Evolutionary conservation across 2,888 invertebrate species (phyloP), one percentile per base, ranked within the genome.

Genomic region (Ryuthela nishihirai): DNA sequence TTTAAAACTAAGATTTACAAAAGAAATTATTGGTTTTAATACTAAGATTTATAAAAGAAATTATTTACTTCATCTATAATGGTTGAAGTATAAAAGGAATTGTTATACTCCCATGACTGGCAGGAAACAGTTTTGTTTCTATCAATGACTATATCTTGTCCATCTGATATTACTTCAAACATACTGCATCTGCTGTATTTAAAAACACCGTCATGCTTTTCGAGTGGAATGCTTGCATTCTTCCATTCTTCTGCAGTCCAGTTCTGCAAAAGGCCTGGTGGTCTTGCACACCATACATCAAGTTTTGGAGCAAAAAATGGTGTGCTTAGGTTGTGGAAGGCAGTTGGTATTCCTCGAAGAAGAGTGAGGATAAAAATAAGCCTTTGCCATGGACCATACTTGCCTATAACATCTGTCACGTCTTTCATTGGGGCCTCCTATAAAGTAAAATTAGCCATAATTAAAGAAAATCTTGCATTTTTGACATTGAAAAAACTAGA

Each of bases 311-410:
- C 53, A 53, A 59, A 59, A 29, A 59, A 59, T n/a, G 59, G 59
- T n/a, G 59, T 59, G 18, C 53, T 53, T 17, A 59, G 32, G 20
- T 59, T 59, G 25, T 53, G 49, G 32, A 59, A 59, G 25, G 59
- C 59, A 24, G 59, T 59, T n/a, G 59, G 59, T 25, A 52, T 48
- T 9, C 59, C 59, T 17, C 59, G 47, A 4, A 59, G 21, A 23
- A 48, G 49, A 15, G 48, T 53, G 12, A 59, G 17, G n/a, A 59
- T 53, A 26, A 59, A 59, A 35, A 59, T 59, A 9, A 59, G n/a
- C 12, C 59, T 40, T 7, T 59, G 59, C 59, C 59, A 59, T 10
- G 59, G 59, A 3, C 59, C 59, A 25, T 59, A 59, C 12, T 59
- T 43, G 2, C 59, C 59, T 17, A 59, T 59, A 10, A 59, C 34